Conservation (phyloP, 1,140 invertebrate species). For the Drosophila navojoa region DNA sequence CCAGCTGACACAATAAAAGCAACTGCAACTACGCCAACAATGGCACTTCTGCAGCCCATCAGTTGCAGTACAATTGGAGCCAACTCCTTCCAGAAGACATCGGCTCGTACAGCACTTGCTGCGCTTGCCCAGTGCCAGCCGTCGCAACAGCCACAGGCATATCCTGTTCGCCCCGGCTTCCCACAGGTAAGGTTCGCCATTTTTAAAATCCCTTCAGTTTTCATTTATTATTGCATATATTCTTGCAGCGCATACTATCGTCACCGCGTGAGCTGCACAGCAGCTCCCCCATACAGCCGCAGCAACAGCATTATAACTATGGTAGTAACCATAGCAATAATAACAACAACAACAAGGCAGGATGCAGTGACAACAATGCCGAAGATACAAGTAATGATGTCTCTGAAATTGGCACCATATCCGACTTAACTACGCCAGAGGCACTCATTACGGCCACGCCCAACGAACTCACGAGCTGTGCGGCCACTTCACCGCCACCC, state of each 20-base stretch:
- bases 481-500: slow-evolving; percentile 33
- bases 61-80: slow-evolving; percentile 29
- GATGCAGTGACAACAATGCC: slow-evolving; percentile 72
- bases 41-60: slow-evolving; percentile 64
- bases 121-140: slow-evolving; percentile 57
- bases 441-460: slow-evolving; percentile 36
- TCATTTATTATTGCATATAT: not conserved
- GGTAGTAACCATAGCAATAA: slow-evolving; percentile 47
- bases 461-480: slow-evolving; percentile 34
- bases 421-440: slow-evolving; percentile 79
- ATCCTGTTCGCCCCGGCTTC: slow-evolving; percentile 89
- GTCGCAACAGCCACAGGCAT: slow-evolving; percentile 73
- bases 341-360: slow-evolving; percentile 46
- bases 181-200: slow-evolving; percentile 84
- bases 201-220: not conserved
- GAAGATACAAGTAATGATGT: slow-evolving; percentile 83
- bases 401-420: slow-evolving; percentile 83
- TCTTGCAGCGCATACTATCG: slow-evolving; percentile 74
- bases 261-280: slow-evolving; percentile 69
- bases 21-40: slow-evolving; percentile 76
- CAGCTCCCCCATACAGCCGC: slow-evolving; percentile 27
- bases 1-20: slow-evolving; percentile 40
- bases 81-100: slow-evolving; percentile 59
- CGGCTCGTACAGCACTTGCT: slow-evolving; percentile 54
- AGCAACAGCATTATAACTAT: slow-evolving; percentile 43